Base-by-base conservation (phyloP, 2,888 invertebrate species). In the Dynastes grantii region DNA sequence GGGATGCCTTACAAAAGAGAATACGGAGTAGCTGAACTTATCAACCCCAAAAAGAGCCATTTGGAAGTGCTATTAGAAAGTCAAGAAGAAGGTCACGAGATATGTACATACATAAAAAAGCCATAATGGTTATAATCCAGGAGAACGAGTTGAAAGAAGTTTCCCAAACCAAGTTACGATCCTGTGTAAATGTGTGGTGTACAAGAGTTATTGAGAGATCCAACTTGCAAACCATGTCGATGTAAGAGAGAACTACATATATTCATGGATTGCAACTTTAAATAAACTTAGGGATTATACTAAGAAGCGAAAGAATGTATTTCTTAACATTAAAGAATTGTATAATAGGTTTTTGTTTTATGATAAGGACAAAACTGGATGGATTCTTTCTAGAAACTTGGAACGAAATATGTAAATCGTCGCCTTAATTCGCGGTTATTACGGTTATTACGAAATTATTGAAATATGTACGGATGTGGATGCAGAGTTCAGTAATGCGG, bases 61-160 rank as follows among this genome's bases (percentile, higher is more conserved):
- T 87, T 87, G 71, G 84, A 89, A 80, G 87, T 89, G 32, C 83
- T 87, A 51, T 84, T 84, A 67, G 88, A 89, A 32, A 86, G 87
- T 49, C 86, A 87, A 80, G 83, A 22, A 22, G 22, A 88, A 40
- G 88, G 87, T 9, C 89, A 90, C 80, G 88, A 89, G 9, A 83
- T 89, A 83, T 91, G 91, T 81, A 87, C 22, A 22, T 22, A 22
- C 22, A 22, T 22, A 84, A 81, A 90, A 88, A 83, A 89, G 88
- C 11, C 90, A 91, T 82, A 88, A 89, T 67, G 88, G 89, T 84
- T 91, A 90, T 82, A 86, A 90, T 81, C 88, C 90, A 0, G 86
- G 88, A 2, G 90, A 91, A 83, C 87, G 86, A 84, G 83, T 88
- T 16, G 84, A 87, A 75, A 85, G 89, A 84, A 88, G 88, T 51